A percentile compares a stretch with the other conserved stretches of the same genome.
phyloP scores from a whole-genome alignment of 2,888 invertebrate species.

The Acronicta psi region DNA sequence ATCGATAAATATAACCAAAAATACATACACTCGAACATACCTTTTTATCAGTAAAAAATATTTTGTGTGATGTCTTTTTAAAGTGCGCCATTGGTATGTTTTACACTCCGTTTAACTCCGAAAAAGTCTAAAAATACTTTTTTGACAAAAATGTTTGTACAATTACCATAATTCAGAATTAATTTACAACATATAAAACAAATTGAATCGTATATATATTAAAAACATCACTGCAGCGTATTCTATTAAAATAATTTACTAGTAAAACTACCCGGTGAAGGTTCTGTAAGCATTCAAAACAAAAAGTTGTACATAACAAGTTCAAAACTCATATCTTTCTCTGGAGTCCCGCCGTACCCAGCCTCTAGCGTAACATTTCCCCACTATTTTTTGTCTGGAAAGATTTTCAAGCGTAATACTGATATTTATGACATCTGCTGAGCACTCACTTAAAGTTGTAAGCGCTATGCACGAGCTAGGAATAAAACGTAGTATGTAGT shows the following conservation, averaged over 20 bases:
- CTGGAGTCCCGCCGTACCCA: not conserved
- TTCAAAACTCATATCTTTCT: not conserved
- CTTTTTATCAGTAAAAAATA: no score
- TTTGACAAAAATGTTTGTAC: no score
- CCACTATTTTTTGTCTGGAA: not conserved
- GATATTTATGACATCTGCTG: not conserved
- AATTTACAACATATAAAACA: no score
- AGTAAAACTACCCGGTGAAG: not conserved
- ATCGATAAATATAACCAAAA: no score
- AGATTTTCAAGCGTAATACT: not conserved
- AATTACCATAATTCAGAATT: no score
- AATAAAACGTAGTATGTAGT: not conserved
- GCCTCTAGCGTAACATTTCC: not conserved
- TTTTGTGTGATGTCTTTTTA: no score
- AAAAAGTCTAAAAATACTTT: no score
- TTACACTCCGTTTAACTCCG: no score
- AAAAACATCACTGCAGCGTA: not conserved
- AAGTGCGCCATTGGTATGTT: no score
- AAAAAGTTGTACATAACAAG: not conserved
- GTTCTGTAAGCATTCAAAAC: not conserved
- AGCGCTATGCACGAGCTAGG: not conserved
- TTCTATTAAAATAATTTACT: not conserved
- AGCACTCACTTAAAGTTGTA: not conserved
- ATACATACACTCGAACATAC: no score
- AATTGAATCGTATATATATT: not conserved